Conservation (phyloP, 2,797 vertebrate species). For the Kryptopterus vitreolus region DNA sequence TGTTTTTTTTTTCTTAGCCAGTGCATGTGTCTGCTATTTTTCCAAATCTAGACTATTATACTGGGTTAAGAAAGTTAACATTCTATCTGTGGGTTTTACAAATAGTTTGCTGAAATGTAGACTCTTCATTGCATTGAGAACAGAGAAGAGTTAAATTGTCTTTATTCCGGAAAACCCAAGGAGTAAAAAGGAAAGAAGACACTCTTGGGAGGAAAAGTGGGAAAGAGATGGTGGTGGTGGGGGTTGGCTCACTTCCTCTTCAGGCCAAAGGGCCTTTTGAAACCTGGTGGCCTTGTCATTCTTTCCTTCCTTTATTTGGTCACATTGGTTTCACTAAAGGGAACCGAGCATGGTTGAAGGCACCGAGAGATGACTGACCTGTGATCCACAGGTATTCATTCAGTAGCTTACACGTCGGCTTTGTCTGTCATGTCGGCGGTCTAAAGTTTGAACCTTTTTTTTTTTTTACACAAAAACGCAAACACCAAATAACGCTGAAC, state of each 20-base stretch:
- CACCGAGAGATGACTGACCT: slow-evolving; percentile 16
- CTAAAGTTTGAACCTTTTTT: background rate
- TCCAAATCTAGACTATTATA: background rate
- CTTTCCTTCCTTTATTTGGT: slow-evolving; percentile 56
- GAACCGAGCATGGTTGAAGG: slow-evolving; percentile 16
- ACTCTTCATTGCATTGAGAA: background rate
- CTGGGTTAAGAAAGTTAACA: background rate
- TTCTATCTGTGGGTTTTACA: background rate
- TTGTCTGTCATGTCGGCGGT: background rate
- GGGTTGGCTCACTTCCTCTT: slow-evolving; percentile 54
- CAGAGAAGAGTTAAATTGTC: background rate
- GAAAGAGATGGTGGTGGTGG: slow-evolving; percentile 31
- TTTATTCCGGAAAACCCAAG: slow-evolving; percentile 35
- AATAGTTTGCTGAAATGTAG: background rate
- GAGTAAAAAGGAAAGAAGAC: slow-evolving; percentile 46
- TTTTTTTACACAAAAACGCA: background rate
- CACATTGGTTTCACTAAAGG: slow-evolving; percentile 31
- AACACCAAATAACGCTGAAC: slow-evolving; percentile 31
- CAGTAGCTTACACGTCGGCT: background rate
- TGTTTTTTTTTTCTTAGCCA: background rate
- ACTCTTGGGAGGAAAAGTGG: slow-evolving; percentile 49
- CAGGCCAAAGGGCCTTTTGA: slow-evolving; percentile 57
- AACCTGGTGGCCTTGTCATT: slow-evolving; percentile 54
- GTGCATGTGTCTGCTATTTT: background rate
- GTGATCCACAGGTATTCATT: slow-evolving; percentile 8